Conservation (phyloP, 1,140 invertebrate genomes). For the Drosophila mauritiana region DNA sequence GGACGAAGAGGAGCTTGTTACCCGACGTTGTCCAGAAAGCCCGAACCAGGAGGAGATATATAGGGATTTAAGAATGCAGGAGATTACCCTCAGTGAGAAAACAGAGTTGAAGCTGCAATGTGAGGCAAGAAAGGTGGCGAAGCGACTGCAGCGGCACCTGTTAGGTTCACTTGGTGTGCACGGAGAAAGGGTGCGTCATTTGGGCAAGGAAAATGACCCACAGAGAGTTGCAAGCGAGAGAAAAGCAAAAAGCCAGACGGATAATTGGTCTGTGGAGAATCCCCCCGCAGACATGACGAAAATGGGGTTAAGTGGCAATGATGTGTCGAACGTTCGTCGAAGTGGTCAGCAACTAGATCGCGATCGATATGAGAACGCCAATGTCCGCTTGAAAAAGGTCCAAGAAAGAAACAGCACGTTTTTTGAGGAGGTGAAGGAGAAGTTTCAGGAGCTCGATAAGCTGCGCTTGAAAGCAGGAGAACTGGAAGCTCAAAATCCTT, state of each 20-base stretch:
- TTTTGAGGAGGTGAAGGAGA: neutral
- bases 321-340: neutral
- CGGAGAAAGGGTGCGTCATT: too few species aligned
- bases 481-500: neutral
- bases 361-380: neutral
- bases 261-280: neutral
- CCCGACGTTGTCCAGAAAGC: neutral
- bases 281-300: neutral
- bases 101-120: neutral
- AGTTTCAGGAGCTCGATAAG: neutral
- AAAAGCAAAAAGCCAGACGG: too few species aligned
- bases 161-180: too few species aligned
- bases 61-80: neutral
- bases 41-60: neutral
- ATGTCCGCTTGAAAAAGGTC: neutral
- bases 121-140: neutral
- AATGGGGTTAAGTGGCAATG: neutral
- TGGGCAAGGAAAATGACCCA: neutral
- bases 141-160: neutral
- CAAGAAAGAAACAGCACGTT: neutral
- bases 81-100: neutral
- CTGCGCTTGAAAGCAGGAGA: neutral
- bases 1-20: neutral
- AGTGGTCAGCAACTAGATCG: neutral
- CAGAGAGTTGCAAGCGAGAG: too few species aligned